Evolutionary conservation across 1,140 invertebrate genomes (phyloP), one percentile per base, ranked within the genome.

Genomic region (Pogonomyrmex californicus): DNA sequence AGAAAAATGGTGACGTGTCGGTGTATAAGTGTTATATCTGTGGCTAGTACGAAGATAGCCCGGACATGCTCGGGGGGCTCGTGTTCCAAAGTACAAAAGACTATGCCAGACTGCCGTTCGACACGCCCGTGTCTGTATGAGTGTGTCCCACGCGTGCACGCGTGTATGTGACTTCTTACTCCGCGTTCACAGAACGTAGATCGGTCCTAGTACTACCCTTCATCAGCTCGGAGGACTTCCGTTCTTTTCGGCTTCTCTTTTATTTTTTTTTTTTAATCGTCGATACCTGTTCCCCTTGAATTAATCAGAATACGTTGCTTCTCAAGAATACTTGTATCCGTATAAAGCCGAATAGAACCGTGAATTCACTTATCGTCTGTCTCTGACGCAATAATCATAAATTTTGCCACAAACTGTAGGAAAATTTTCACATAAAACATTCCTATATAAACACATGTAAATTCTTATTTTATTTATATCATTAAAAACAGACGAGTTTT

Each of bases 81-180:
- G 83, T 86, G 83, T 70, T 76, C 83, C 49, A 60, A 66, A 86
- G 75, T 79, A 86, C 83, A 86, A 66, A 86, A 73, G 76, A 86
- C 41, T 73, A 38, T 38, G 68, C 41, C 75, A 58, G 83, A 79
- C 83, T 66, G 23, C 17, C 36, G 60, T 7, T 54, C 38, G 73
- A 7, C 44, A 30, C 41, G 14, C n/a, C 14, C 41, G 44, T 14
- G 23, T n/a, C 0, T 7, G 70, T 56, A 6, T 71, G n/a, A n/a
- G 4, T 73, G 30, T n/a, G 33, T n/a, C 44, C 41, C 41, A 38
- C 44, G 47, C 33, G 5, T 14, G 17, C 9, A 38, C 17, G 51
- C 17, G 58, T 51, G 36, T 44, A 36, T 63, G 49, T 68, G 49
- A 81, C 49, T 81, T 81, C 77, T 81, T 68, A 81, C 38, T 81